Percentiles rank a stretch among this genome's conserved stretches.
Conservation (phyloP, 2,113 vertebrate species). For the Chaetura pelagica region DNA sequence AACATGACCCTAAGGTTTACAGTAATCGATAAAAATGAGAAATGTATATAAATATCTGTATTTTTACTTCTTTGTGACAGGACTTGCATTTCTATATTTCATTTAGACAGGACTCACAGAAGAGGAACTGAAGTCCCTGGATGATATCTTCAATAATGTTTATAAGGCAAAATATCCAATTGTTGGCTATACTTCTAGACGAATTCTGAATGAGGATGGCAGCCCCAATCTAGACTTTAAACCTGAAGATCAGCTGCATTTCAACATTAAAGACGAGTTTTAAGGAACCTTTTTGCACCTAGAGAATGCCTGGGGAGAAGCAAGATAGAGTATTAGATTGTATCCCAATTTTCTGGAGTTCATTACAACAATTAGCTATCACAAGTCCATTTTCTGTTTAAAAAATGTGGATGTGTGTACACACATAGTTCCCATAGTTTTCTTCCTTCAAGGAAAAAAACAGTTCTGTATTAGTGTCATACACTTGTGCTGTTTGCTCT, state of each 20-base stretch:
- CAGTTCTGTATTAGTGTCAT: background rate
- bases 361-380: background rate
- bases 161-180: slow-evolving; percentile 97
- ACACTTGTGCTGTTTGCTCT: background rate
- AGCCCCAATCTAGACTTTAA: slow-evolving; percentile 90
- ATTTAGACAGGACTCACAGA: slow-evolving; percentile 86
- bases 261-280: slow-evolving; percentile 91
- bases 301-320: background rate
- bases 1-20: background rate
- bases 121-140: slow-evolving; percentile 86
- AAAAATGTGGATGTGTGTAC: background rate
- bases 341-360: background rate
- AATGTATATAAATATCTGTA: background rate
- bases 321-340: background rate
- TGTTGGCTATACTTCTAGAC: slow-evolving; percentile 90
- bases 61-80: slow-evolving; percentile 1
- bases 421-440: background rate
- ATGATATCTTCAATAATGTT: slow-evolving; percentile 87
- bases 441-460: background rate
- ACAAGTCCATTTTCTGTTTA: background rate
- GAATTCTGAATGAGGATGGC: slow-evolving; percentile 89
- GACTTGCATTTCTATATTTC: background rate
- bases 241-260: slow-evolving; percentile 92
- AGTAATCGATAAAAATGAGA: background rate
- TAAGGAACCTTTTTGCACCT: slow-evolving; percentile 59